Evolutionary conservation across 1,140 invertebrate species (phyloP), one percentile per base, ranked within the genome.

Genomic region (Aphaenogaster ashmeadi): DNA sequence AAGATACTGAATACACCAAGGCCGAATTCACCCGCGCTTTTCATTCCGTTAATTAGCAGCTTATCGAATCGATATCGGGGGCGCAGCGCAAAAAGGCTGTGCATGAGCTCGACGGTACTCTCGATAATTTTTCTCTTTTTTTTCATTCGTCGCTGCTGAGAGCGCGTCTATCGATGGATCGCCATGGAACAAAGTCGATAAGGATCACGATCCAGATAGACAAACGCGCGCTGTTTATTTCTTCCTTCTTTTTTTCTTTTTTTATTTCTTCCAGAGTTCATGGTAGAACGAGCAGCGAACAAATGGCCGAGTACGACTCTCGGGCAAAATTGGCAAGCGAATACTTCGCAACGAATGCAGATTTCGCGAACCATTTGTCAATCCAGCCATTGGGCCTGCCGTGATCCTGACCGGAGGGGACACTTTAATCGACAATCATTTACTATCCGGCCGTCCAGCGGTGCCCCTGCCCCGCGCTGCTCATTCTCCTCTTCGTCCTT

Each of bases 371-470:
- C 92, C 93, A 94, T 95, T 95, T 94, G 93, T 95, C 94, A 94
- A 94, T 94, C 91, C 90, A 89, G 85, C 64, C 83, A 72, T 38
- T 72, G 62, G 83, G 52, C 83, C 80, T 44, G 85, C 87, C 58
- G 79, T 54, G 74, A 21, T 77, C 77, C 78, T 85, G 80, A 64
- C 66, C 81, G 77, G 54, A 80, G 89, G 91, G 90, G 93, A 92
- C 90, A 93, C 93, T 94, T 94, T 94, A 95, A 95, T 94, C 93
- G 94, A 93, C 94, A 89, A 94, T 94, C 93, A 94, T 94, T 94
- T 94, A 94, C 94, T 94, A 93, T 91, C 91, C 87, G 77, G 52
- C 71, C 72, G 71, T 58, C 44, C 89, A 84, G 47, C 74, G 71
- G 50, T 69, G 54, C 62, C 75, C 60, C 87, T 44, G 64, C 50